Percentiles rank a stretch among this genome's conserved stretches.
phyloP scores from a whole-genome alignment of 2,113 vertebrate genomes.

The Xyrauchen texanus region DNA sequence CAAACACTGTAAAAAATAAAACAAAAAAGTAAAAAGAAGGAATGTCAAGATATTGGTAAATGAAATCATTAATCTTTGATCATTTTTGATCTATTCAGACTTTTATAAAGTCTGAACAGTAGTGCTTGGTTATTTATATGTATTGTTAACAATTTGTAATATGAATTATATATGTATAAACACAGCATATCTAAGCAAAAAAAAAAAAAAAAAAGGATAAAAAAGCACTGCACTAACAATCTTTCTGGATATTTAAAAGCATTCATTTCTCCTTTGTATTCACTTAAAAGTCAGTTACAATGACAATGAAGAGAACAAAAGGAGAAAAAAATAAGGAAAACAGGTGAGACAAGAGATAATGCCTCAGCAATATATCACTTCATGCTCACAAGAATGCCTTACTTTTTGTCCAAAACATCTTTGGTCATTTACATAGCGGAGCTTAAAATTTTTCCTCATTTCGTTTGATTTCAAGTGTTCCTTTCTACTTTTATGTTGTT shows the following conservation, averaged over 20 bases:
- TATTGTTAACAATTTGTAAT: slow-evolving; percentile 65
- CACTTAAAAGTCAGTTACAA: slow-evolving; percentile 21
- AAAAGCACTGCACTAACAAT: slow-evolving; percentile 79
- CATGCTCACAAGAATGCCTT: slow-evolving; percentile 11
- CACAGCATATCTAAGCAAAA: slow-evolving; percentile 66
- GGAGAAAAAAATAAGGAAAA: slow-evolving; percentile 13
- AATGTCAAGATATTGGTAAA: slow-evolving; percentile 71
- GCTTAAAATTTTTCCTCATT: neutral
- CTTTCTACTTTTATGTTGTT: slow-evolving; percentile 1
- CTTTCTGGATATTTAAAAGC: slow-evolving; percentile 59
- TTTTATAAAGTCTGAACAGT: slow-evolving; percentile 74
- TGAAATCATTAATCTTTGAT: slow-evolving; percentile 67
- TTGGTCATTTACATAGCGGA: neutral
- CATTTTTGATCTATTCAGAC: slow-evolving; percentile 71
- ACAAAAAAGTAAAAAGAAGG: slow-evolving; percentile 58
- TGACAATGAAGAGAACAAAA: slow-evolving; percentile 26
- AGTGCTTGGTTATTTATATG: slow-evolving; percentile 52
- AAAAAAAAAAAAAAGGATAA: slow-evolving; percentile 42
- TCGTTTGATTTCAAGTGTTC: neutral
- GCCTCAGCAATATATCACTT: slow-evolving; percentile 31
- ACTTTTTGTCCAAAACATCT: neutral
- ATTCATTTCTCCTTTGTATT: slow-evolving; percentile 42
- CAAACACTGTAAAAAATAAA: slow-evolving; percentile 78
- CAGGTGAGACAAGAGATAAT: neutral
- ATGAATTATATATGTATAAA: slow-evolving; percentile 65